These are phyloP conservation scores for Luscinia luscinia DNA, from an alignment of 2,797 vertebrate species.

Conservation along the genomic window DNA sequence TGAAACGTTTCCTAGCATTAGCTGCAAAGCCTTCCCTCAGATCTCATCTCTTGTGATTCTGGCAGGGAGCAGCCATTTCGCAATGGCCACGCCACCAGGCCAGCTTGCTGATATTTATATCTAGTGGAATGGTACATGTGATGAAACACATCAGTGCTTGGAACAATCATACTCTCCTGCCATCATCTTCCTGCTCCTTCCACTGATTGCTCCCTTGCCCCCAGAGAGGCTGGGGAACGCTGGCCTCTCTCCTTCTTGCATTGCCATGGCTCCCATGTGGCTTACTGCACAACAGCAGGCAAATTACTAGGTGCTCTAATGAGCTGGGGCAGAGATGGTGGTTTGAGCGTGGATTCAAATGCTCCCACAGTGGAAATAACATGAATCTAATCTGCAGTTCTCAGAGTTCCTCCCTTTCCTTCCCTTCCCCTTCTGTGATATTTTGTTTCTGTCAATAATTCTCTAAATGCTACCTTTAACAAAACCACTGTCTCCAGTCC, in stretches of 20 bases:
- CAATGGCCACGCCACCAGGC: background rate
- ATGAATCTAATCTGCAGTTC: background rate
- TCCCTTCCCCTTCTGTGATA: background rate
- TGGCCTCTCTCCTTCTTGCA: background rate
- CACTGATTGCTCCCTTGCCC: background rate
- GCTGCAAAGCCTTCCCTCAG: background rate
- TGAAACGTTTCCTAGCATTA: background rate
- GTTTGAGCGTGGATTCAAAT: slow-evolving; percentile 21
- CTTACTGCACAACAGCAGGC: background rate
- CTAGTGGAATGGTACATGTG: background rate
- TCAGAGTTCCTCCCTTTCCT: slow-evolving; percentile 1
- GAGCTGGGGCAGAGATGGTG: background rate
- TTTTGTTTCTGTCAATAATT: slow-evolving; percentile 43
- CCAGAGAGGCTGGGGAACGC: background rate
- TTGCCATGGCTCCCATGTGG: background rate
- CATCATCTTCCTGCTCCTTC: background rate
- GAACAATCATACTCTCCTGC: background rate
- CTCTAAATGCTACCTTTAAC: slow-evolving; percentile 41
- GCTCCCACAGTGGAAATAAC: slow-evolving; percentile 23
- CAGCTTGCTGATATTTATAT: background rate
- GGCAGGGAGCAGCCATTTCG: background rate
- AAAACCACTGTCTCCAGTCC: slow-evolving; percentile 30
- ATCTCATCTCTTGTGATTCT: background rate
- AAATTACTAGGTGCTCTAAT: slow-evolving; percentile 14
- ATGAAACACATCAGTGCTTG: background rate